Evolutionary conservation across 2,888 invertebrate genomes (phyloP), one percentile per base, ranked within the genome.

Genomic region (Netelia melanura): DNA sequence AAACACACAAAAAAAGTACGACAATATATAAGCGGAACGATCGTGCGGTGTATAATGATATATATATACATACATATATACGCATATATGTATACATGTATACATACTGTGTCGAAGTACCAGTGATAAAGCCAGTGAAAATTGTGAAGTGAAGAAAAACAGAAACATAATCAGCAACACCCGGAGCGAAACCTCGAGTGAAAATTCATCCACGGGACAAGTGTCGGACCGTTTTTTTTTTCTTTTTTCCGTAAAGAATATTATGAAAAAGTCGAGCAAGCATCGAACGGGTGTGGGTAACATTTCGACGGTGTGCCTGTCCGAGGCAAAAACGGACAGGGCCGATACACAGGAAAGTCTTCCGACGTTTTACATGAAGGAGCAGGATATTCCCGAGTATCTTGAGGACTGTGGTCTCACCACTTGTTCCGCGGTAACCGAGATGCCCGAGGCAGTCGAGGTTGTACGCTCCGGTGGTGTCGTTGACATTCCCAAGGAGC

Each of bases 391-490:
- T 72, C 93, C 93, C 14, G 93, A 93, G 82, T 94, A 92, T 81
- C 86, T 94, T 83, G 93, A 93, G 88, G 93, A 93, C 86, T 94
- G 93, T 87, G 93, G 93, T 83, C 83, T 92, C 83, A 92, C 91
- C 83, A 89, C 93, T 84, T 92, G 92, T 85, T 91, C 92, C 44
- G 89, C 90, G 81, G 89, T 83, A 75, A 84, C 78, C 84, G 94
- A 94, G 38, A 94, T 94, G 93, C 94, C 94, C 11, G 94, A 94
- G 85, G 92, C 93, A 30, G 89, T 91, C 44, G 94, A 94, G 10
- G 87, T 88, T 1, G 38, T 68, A 8, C 74, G 85, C 44, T 62
- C 78, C 86, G 64, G 76, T 83, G 71, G 70, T 83, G 8, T 43
- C n/a, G 56, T 74, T 25, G 86, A 88, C 30, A 88, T 89, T 9